phyloP scores from a whole-genome alignment of 2,888 invertebrate species.

The Leptopilina syphax region DNA sequence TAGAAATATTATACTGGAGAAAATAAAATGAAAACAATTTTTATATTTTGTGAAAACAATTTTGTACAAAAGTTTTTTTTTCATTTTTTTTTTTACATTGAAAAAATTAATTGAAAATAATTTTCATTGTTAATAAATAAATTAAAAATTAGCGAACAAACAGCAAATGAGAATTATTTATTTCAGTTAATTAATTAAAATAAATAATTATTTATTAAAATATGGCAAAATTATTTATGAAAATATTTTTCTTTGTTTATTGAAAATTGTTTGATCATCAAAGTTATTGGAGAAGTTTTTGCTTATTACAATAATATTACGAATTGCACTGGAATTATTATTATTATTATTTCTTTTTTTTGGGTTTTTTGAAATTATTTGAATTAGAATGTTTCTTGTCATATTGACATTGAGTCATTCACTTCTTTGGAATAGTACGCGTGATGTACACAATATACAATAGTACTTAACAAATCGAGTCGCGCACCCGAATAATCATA shows the following conservation, averaged over 20 bases:
- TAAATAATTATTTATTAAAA: background rate
- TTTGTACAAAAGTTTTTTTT: too few species aligned
- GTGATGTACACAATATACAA: slow-evolving; percentile 33
- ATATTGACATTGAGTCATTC: slow-evolving; percentile 3
- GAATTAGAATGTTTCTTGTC: slow-evolving; percentile 26
- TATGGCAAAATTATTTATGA: background rate
- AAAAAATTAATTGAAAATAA: too few species aligned
- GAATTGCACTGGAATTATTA: slow-evolving; percentile 19
- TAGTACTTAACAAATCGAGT: slow-evolving; percentile 36
- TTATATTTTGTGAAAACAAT: too few species aligned
- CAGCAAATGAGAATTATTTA: too few species aligned
- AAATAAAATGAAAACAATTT: too few species aligned
- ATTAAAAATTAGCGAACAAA: too few species aligned
- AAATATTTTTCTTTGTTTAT: background rate
- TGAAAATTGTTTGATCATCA: slow-evolving; percentile 13
- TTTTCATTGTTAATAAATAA: too few species aligned
- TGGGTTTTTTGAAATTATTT: background rate
- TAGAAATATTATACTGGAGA: too few species aligned
- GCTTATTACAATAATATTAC: slow-evolving; percentile 16
- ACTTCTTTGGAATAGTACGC: slow-evolving; percentile 30
- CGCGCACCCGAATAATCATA: slow-evolving; percentile 60
- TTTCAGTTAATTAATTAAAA: too few species aligned
- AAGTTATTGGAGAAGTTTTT: slow-evolving; percentile 6
- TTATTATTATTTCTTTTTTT: slow-evolving; percentile 5
- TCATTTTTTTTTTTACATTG: too few species aligned